These are phyloP conservation scores for Anseranas semipalmata DNA, from an alignment of 2,113 vertebrate genomes.

Conservation along the genomic window DNA sequence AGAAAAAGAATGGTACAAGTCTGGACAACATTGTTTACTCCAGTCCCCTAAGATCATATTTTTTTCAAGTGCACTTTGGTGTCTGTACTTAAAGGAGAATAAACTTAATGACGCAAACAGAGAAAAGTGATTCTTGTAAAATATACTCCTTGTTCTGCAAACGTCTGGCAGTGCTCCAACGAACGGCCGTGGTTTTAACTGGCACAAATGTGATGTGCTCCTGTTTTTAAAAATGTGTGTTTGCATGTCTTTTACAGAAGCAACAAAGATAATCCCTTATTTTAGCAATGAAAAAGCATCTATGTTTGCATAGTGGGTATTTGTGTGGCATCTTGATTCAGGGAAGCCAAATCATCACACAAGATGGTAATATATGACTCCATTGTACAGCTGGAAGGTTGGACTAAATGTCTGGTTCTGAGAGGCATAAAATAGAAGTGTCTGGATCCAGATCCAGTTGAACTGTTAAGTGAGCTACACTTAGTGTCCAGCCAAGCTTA, in stretches of 20 bases:
- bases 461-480: neutral
- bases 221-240: neutral
- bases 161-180: accelerated
- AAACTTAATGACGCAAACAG: neutral
- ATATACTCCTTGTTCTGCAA: neutral
- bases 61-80: neutral
- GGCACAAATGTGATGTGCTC: neutral
- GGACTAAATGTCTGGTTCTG: neutral
- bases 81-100: neutral
- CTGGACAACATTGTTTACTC: neutral
- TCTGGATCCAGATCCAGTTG: neutral
- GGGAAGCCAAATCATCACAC: neutral
- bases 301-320: neutral
- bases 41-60: neutral
- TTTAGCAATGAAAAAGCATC: neutral
- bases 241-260: neutral
- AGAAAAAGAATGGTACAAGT: neutral
- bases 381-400: neutral
- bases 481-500: neutral
- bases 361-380: neutral
- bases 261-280: neutral
- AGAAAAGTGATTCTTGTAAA: neutral
- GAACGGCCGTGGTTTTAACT: neutral
- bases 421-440: neutral
- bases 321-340: neutral